phyloP scores from a whole-genome alignment of 2,888 invertebrate species.

The Urechis unicinctus region DNA sequence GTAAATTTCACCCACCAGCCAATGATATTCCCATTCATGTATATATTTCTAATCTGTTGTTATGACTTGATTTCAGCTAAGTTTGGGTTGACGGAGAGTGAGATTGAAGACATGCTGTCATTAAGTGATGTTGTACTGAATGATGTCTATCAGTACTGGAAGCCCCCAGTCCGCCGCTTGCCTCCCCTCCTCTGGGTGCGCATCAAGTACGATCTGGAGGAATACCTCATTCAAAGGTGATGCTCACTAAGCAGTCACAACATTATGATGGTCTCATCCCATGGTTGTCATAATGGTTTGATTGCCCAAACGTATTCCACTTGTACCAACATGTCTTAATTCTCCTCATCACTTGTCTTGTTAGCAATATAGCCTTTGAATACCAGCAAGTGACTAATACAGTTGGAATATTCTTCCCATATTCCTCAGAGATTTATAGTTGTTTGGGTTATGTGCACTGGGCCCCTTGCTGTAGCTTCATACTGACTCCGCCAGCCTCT shows the following conservation, averaged over 20 bases:
- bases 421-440: no score
- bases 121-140: slow-evolving; percentile 38
- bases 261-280: background rate
- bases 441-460: no score
- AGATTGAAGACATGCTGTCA: slow-evolving; percentile 38
- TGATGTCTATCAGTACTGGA: slow-evolving; percentile 40
- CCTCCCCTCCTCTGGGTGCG: slow-evolving; percentile 40
- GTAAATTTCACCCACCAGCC: no score
- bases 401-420: no score
- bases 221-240: slow-evolving; percentile 17
- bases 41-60: background rate
- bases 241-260: background rate
- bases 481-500: no score
- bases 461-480: no score
- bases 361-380: no score
- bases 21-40: background rate
- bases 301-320: no score
- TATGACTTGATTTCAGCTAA: slow-evolving; percentile 6
- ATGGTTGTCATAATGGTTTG: no score
- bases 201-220: slow-evolving; percentile 29
- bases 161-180: slow-evolving; percentile 39
- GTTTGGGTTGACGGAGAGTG: slow-evolving; percentile 32
- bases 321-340: no score
- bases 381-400: no score
- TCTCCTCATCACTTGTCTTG: no score